Conservation (phyloP, 92 coral and sea anemone species). For the Heteractis magnifica region DNA sequence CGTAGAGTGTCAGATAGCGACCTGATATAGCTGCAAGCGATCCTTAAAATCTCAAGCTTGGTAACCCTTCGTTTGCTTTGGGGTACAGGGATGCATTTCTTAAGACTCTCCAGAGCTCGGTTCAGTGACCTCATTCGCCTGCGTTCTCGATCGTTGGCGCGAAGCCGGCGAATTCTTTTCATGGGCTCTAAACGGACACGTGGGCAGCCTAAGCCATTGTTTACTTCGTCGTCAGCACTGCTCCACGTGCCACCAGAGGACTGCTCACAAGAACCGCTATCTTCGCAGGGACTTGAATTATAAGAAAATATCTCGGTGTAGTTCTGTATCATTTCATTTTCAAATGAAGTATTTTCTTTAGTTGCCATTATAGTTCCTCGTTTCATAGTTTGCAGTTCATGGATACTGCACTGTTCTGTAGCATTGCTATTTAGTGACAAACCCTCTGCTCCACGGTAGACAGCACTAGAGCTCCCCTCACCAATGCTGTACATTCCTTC, state of each 20-base stretch:
- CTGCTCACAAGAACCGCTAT: slow-evolving; percentile 31
- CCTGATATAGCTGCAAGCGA: slow-evolving; percentile 94
- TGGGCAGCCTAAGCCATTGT: slow-evolving; percentile 45
- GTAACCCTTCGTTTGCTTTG: slow-evolving; percentile 94
- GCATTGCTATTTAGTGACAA: background rate
- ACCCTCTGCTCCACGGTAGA: slow-evolving; percentile 12
- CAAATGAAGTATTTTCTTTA: slow-evolving; percentile 18
- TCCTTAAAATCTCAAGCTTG: slow-evolving; percentile 89
- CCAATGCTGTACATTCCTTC: slow-evolving; percentile 5
- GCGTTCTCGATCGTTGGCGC: slow-evolving; percentile 98
- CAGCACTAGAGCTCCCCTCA: slow-evolving; percentile 6
- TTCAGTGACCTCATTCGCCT: slow-evolving; percentile 93
- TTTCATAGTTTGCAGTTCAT: slow-evolving; percentile 23
- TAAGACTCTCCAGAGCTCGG: slow-evolving; percentile 91
- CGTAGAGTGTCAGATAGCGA: slow-evolving; percentile 92
- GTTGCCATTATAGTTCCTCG: slow-evolving; percentile 21
- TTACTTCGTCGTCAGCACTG: slow-evolving; percentile 39
- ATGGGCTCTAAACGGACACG: slow-evolving; percentile 76
- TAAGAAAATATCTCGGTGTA: slow-evolving; percentile 21
- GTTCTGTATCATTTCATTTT: slow-evolving; percentile 13
- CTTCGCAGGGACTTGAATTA: slow-evolving; percentile 30
- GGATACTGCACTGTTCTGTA: slow-evolving; percentile 19
- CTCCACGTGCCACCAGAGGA: slow-evolving; percentile 66
- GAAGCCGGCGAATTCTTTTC: slow-evolving; percentile 95
- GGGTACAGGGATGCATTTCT: slow-evolving; percentile 96